A percentile compares a stretch with the other conserved stretches of the same genome.
Conservation (phyloP, 2,888 invertebrate genomes). For the Drosophila parthenogenetica region DNA sequence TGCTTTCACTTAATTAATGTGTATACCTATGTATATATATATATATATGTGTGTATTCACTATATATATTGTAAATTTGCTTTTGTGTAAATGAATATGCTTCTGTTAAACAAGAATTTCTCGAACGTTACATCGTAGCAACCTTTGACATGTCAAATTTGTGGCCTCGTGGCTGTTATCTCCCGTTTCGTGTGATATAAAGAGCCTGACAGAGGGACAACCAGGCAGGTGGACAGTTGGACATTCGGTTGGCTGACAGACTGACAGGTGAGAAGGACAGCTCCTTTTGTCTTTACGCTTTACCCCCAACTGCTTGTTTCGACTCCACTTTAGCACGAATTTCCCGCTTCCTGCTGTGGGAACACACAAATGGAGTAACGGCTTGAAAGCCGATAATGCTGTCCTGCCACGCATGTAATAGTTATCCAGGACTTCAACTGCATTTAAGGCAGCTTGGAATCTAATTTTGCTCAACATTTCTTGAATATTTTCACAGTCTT, state of each 20-base stretch:
- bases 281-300: slow-evolving; percentile 35
- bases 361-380: slow-evolving; percentile 48
- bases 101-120: slow-evolving; percentile 40
- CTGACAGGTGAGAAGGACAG: slow-evolving; percentile 25
- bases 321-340: not conserved
- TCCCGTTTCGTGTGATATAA: slow-evolving; percentile 13
- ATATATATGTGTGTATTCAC: not conserved
- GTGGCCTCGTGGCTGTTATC: not conserved
- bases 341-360: slow-evolving; percentile 30
- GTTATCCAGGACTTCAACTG: not conserved
- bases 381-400: slow-evolving; percentile 37
- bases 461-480: not conserved
- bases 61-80: slow-evolving; percentile 16
- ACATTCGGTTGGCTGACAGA: slow-evolving; percentile 12
- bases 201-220: not conserved
- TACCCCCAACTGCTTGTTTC: not conserved
- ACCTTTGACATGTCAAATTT: slow-evolving; percentile 22
- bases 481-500: not conserved
- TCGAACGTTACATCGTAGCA: not conserved
- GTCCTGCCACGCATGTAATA: slow-evolving; percentile 11
- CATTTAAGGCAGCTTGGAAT: not conserved
- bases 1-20: slow-evolving; percentile 67
- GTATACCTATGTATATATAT: slow-evolving; percentile 3
- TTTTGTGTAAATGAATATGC: slow-evolving; percentile 56
- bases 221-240: not conserved